Percentiles rank a stretch among this genome's conserved stretches.
These are phyloP conservation scores for Umimayanthus kanabou DNA, from an alignment of 92 coral and sea anemone genomes.

Conservation along the genomic window DNA sequence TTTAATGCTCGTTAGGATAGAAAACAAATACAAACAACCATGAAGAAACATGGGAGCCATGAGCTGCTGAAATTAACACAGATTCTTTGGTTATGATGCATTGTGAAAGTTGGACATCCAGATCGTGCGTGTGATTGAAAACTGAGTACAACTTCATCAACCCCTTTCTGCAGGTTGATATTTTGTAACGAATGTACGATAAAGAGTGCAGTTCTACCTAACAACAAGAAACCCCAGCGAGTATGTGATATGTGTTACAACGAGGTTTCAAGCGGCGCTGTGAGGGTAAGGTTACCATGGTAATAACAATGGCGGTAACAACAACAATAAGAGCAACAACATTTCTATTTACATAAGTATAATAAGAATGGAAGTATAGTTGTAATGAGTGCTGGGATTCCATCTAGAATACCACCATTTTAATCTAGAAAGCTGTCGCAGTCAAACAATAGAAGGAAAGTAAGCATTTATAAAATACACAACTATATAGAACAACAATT, in stretches of 20 bases:
- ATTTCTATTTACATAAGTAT: too few species aligned
- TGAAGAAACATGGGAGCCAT: too few species aligned
- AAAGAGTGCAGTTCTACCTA: conserved; percentile 82
- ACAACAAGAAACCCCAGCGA: conserved; percentile 89
- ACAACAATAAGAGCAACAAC: neutral
- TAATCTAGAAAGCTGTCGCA: too few species aligned
- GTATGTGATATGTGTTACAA: conserved; percentile 89
- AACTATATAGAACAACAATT: too few species aligned
- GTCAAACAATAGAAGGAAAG: too few species aligned
- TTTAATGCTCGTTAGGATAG: too few species aligned
- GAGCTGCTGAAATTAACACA: too few species aligned
- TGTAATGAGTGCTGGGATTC: too few species aligned
- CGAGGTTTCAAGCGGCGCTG: conserved; percentile 87
- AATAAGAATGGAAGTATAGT: too few species aligned
- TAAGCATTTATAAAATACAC: too few species aligned
- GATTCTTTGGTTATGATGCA: neutral
- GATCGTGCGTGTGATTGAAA: neutral
- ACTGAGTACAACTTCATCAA: neutral
- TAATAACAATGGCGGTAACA: neutral
- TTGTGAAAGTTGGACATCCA: neutral
- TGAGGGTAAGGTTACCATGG: conserved; percentile 59
- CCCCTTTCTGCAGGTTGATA: conserved; percentile 64
- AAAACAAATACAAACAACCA: too few species aligned
- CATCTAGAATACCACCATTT: too few species aligned
- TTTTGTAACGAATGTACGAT: conserved; percentile 89